phyloP scores from a whole-genome alignment of 2,113 vertebrate genomes.

The Holacanthus passer region DNA sequence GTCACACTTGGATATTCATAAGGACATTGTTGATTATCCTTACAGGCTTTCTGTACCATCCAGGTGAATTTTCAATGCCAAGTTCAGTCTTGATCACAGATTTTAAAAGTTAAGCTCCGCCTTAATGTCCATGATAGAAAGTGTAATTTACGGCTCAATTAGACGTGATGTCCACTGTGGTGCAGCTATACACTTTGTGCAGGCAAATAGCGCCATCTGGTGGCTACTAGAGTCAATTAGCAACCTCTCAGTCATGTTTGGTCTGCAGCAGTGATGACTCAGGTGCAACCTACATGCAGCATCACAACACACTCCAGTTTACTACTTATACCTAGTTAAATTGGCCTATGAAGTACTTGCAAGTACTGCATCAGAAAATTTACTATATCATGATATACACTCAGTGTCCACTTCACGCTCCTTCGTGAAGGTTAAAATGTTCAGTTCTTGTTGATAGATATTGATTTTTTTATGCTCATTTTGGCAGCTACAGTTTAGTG shows the following conservation, averaged over 20 bases:
- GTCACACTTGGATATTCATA: conserved; percentile 10
- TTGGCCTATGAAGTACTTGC: neutral
- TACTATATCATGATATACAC: too few species aligned
- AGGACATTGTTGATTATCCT: neutral
- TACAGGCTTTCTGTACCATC: neutral
- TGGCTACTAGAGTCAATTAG: conserved; percentile 5
- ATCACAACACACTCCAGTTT: neutral
- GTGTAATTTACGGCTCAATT: neutral
- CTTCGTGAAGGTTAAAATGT: too few species aligned
- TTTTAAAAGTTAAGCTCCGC: neutral
- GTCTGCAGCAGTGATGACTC: neutral
- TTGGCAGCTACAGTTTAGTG: too few species aligned
- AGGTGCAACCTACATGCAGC: neutral
- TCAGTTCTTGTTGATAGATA: too few species aligned
- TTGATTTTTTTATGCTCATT: too few species aligned
- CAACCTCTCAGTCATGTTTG: neutral
- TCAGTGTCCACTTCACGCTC: too few species aligned
- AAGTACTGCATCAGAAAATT: too few species aligned
- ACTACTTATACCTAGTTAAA: neutral
- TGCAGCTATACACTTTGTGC: neutral
- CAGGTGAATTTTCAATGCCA: neutral
- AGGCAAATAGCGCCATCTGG: conserved; percentile 53
- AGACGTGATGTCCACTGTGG: neutral
- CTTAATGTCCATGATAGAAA: neutral
- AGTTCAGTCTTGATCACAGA: neutral